phyloP scores from a whole-genome alignment of 2,113 vertebrate genomes.

The Caretta caretta region DNA sequence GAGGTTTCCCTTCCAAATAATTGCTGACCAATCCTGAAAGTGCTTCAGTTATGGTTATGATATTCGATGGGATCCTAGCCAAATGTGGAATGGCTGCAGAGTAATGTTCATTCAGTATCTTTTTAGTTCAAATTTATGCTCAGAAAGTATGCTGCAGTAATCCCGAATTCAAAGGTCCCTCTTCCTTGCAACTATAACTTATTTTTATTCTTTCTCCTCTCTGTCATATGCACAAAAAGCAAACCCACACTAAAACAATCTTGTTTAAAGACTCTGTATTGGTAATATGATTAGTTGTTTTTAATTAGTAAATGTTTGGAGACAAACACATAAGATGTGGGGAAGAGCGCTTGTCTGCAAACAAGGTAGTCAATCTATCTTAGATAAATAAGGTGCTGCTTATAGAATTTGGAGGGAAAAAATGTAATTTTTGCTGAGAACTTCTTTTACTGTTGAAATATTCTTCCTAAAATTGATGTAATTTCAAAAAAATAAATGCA shows the following conservation, averaged over 20 bases:
- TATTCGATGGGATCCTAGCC: not conserved
- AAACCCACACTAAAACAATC: not conserved
- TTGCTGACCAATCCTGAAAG: not conserved
- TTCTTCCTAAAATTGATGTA: not conserved
- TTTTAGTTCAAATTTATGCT: not conserved
- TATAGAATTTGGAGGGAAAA: not conserved
- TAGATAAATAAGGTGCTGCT: not conserved
- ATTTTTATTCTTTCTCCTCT: not conserved
- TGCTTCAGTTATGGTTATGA: not conserved
- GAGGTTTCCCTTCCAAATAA: not conserved
- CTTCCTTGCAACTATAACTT: not conserved
- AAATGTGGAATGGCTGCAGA: not conserved
- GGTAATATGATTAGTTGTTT: not conserved
- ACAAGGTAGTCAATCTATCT: not conserved
- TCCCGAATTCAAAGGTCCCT: not conserved
- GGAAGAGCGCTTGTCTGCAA: not conserved
- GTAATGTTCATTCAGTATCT: not conserved
- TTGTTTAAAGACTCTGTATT: not conserved
- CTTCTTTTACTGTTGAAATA: not conserved
- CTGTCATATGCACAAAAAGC: not conserved
- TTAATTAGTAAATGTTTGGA: not conserved
- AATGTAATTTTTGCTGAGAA: not conserved
- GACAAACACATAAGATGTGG: rapidly evolving
- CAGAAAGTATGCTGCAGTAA: not conserved
- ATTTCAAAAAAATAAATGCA: not conserved